Conservation (phyloP, 2,113 vertebrate species). For the Semicossyphus pulcher region DNA sequence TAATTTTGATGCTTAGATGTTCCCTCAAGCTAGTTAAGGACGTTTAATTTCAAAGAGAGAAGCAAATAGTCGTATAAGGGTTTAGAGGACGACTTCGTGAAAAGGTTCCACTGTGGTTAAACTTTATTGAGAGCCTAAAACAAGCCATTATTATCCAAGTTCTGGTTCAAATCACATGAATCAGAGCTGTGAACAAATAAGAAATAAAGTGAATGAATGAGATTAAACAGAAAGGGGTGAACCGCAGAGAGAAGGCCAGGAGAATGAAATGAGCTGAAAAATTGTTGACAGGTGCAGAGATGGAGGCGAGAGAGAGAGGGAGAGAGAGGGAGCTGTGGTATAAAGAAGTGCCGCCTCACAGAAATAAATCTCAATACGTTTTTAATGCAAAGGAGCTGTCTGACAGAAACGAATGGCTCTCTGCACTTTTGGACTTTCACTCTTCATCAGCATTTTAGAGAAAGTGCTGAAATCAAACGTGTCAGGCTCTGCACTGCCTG, state of each 20-base stretch:
- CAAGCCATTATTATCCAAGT: background rate
- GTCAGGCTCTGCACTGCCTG: constrained; percentile 27
- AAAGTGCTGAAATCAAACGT: constrained; percentile 67
- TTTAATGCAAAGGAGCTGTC: constrained; percentile 66
- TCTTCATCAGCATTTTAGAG: constrained; percentile 67
- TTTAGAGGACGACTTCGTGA: background rate
- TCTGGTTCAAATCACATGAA: constrained; percentile 17
- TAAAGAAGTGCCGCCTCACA: constrained; percentile 31
- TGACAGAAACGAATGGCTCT: constrained; percentile 61
- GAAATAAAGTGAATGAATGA: background rate
- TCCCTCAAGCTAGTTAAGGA: background rate
- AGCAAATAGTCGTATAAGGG: background rate
- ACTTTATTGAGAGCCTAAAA: constrained; percentile 21
- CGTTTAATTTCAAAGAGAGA: constrained; percentile 9
- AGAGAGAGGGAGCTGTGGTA: background rate
- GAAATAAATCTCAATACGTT: constrained; percentile 59
- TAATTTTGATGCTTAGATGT: background rate
- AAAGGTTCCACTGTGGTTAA: constrained; percentile 4
- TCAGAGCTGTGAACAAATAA: constrained; percentile 30
- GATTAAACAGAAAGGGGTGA: constrained; percentile 31
- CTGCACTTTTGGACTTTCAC: constrained; percentile 58
- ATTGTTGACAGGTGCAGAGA: constrained; percentile 46
- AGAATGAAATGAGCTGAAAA: constrained; percentile 42
- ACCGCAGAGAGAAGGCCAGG: background rate
- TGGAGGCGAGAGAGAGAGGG: constrained; percentile 13